Evolutionary conservation across 2,113 vertebrate species (phyloP), one percentile per base, ranked within the genome.

Genomic region (Dryoscopus gambensis): DNA sequence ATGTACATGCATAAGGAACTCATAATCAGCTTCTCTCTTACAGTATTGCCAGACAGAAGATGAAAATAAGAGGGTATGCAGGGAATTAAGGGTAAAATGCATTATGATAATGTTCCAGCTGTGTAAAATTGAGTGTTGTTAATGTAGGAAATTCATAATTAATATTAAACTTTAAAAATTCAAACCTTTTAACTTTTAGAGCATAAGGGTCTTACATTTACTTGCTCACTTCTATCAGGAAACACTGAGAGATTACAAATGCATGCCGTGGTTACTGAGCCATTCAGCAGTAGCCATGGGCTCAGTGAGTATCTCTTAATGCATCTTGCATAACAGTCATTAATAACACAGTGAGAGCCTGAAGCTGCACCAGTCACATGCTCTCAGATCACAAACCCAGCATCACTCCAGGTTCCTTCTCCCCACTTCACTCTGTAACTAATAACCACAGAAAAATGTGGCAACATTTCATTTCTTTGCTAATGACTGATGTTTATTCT

Each of bases 311-410:
- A 64, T 93, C 86, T 92, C 65, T 63, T 89, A 71, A 68, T 84
- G 73, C 83, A 78, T 91, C 95, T 93, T 95, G 95, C 69, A 40
- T 89, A 96, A 92, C 78, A 62, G 57, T 55, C 85, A 73, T 86
- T 86, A 92, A 67, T 70, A 92, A 67, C 71, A 87, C 76, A 87
- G 62, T 1, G 10, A 65, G 69, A 89, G 93, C 94, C 94, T 71
- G 91, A 75, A 91, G 80, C 87, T 44, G 85, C 52, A 56, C 73
- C 35, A 71, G 56, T 71, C 73, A 55, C 18, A 39, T 73, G 84
- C 31, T 91, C 52, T 85, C 62, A 78, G 28, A 79, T 91, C 77
- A 76, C 49, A 91, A 91, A 96, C 6, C 37, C 33, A 87, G 15
- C 31, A 75, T 93, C 33, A 31, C 47, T 84, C 23, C 19, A 59